These are phyloP conservation scores for Yoshiicerus persimilis DNA, from an alignment of 1,140 invertebrate genomes.

Conservation along the genomic window DNA sequence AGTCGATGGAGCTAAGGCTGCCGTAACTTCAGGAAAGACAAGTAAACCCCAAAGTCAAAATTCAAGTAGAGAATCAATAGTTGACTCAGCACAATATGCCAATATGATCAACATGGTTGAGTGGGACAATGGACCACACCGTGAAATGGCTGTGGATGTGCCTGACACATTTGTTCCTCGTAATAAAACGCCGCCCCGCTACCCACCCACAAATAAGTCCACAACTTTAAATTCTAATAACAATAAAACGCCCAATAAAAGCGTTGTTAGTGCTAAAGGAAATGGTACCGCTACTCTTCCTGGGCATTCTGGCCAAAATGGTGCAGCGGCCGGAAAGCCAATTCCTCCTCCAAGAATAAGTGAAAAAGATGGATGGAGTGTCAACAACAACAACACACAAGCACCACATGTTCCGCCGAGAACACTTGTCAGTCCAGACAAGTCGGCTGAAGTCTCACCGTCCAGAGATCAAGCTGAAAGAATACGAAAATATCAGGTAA, in stretches of 20 bases:
- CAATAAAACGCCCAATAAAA: slow-evolving; percentile 51
- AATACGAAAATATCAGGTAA: slow-evolving; percentile 86
- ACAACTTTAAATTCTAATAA: slow-evolving; percentile 48
- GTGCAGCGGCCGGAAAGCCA: slow-evolving; percentile 59
- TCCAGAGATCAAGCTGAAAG: slow-evolving; percentile 83
- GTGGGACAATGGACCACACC: slow-evolving; percentile 67
- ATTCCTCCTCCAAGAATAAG: slow-evolving; percentile 73
- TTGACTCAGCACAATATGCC: slow-evolving; percentile 49
- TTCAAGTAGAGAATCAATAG: slow-evolving; percentile 46
- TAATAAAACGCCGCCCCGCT: slow-evolving; percentile 88
- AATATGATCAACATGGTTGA: slow-evolving; percentile 54
- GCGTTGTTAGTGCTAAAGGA: slow-evolving; percentile 27
- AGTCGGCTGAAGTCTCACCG: slow-evolving; percentile 54
- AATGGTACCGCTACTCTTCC: slow-evolving; percentile 46
- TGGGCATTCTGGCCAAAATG: slow-evolving; percentile 47
- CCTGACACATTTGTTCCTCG: slow-evolving; percentile 90
- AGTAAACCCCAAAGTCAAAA: slow-evolving; percentile 40
- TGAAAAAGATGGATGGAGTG: slow-evolving; percentile 58
- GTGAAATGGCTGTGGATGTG: slow-evolving; percentile 98
- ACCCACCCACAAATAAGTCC: slow-evolving; percentile 69
- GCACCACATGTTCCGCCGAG: slow-evolving; percentile 67
- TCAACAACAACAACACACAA: slow-evolving; percentile 47
- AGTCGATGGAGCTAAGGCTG: slow-evolving; percentile 19
- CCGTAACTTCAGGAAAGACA: not conserved
- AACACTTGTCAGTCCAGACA: slow-evolving; percentile 43